Evolutionary conservation across 2,113 vertebrate species (phyloP), one percentile per base, ranked within the genome.

Genomic region (Carlito syrichta): DNA sequence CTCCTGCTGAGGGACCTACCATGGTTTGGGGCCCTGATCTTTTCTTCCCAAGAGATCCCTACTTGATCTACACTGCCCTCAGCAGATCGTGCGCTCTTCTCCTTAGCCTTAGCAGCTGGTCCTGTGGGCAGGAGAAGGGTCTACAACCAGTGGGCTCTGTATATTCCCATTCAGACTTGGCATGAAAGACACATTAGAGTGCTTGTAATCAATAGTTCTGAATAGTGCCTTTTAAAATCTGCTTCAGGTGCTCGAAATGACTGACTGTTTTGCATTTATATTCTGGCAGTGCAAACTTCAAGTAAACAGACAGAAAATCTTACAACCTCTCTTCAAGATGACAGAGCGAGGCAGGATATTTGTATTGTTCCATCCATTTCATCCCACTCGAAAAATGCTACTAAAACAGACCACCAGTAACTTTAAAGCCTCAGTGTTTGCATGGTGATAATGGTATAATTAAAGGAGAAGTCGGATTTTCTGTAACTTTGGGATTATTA

Each of bases 111-210:
- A 1, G 12, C 1, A 38, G 6, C 25, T 4, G 10, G 6, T 35
- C 14, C 45, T 0, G 0, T 0, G 11, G 8, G 23, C 43, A 16
- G 40, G 52, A 62, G 68, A 8, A 20, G 23, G 50, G 19, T 73
- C 73, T 58, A 63, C 27, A 27, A 10, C 89, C 0, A 0, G 38
- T 22, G 32, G 30, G 38, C 56, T 25, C 27, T 27, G 22, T 25
- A 30, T 58, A 27, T 43, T 19, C 5, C 4, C 1, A 13, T 48
- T 52, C 12, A 45, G 68, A 25, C 12, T 52, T n/a, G 10, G 32
- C 14, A 0, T 22, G 5, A 81, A 5, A 6, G 68, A 30, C 54
- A 16, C 25, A 14, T 4, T 27, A 30, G 8, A 27, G 30, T 63
- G 14, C 40, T 58, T 19, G 20, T 35, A 12, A 77, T 69, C 86